These are phyloP conservation scores for Clamator glandarius DNA, from an alignment of 2,797 vertebrate genomes.

Conservation along the genomic window DNA sequence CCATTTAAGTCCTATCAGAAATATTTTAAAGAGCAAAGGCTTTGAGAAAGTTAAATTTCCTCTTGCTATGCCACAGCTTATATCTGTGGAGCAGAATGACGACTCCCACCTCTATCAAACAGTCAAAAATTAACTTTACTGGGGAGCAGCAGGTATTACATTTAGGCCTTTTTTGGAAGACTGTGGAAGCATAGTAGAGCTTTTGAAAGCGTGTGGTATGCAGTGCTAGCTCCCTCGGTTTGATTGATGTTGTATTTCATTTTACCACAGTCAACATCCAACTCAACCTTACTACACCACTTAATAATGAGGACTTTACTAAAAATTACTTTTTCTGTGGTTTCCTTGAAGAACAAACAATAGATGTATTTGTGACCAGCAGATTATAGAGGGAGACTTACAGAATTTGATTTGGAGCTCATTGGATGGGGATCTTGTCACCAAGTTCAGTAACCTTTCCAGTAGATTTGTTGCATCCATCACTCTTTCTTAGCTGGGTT, in stretches of 20 bases:
- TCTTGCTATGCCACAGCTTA: not conserved
- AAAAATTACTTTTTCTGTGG: constrained; percentile 1
- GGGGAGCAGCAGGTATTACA: not conserved
- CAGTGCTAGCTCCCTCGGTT: not conserved
- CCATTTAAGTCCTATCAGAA: constrained; percentile 1
- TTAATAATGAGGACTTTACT: constrained; percentile 3
- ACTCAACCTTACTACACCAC: not conserved
- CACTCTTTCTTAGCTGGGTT: not conserved
- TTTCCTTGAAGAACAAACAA: constrained; percentile 4
- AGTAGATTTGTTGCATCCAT: not conserved
- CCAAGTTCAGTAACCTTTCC: not conserved
- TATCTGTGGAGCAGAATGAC: constrained; percentile 18
- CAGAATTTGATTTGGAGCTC: not conserved
- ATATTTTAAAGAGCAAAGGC: constrained; percentile 16
- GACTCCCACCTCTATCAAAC: not conserved
- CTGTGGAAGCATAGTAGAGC: not conserved
- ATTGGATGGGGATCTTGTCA: not conserved
- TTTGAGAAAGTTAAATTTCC: constrained; percentile 25
- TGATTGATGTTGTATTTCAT: not conserved
- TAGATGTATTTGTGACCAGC: not conserved
- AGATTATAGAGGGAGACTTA: not conserved
- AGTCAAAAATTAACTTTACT: not conserved
- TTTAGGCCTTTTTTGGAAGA: not conserved
- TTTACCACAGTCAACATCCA: not conserved
- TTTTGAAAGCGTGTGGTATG: not conserved